phyloP scores from a whole-genome alignment of 1,140 invertebrate genomes.

The Heliconius hermathena region DNA sequence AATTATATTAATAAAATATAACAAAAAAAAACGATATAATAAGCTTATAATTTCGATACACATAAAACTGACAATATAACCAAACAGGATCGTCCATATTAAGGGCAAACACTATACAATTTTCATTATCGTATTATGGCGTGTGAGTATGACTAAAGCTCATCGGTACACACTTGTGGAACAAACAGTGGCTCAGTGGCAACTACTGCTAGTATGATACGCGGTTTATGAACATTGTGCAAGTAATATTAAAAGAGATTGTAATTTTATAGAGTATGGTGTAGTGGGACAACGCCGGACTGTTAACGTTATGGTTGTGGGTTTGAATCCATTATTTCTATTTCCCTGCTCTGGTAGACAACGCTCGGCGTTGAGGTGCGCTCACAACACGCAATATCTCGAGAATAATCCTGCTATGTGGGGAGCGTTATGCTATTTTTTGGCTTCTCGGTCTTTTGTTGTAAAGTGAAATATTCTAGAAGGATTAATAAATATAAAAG shows the following conservation, averaged over 20 bases:
- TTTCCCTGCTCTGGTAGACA: too few relatives aligned
- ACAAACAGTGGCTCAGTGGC: neutral
- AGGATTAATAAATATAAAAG: neutral
- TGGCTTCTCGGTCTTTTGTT: too few relatives aligned
- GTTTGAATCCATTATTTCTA: too few relatives aligned
- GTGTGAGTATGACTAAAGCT: conserved; percentile 7
- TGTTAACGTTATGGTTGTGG: too few relatives aligned
- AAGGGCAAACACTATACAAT: neutral
- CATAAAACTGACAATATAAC: neutral
- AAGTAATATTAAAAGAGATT: neutral
- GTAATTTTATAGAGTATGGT: too few relatives aligned
- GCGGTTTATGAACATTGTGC: neutral
- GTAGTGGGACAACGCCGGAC: too few relatives aligned
- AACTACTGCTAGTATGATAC: neutral
- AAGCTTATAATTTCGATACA: neutral
- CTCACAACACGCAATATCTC: too few relatives aligned
- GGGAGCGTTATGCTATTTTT: too few relatives aligned
- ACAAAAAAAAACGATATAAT: neutral
- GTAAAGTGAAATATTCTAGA: too few relatives aligned
- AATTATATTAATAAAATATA: neutral
- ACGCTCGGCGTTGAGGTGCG: too few relatives aligned
- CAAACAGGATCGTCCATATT: conserved; percentile 4
- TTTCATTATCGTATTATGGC: neutral
- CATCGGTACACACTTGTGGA: neutral
- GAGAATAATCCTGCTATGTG: too few relatives aligned